A percentile compares a stretch with the other conserved stretches of the same genome.
phyloP scores from a whole-genome alignment of 2,113 vertebrate species.

The Gymnocephalus cernua region DNA sequence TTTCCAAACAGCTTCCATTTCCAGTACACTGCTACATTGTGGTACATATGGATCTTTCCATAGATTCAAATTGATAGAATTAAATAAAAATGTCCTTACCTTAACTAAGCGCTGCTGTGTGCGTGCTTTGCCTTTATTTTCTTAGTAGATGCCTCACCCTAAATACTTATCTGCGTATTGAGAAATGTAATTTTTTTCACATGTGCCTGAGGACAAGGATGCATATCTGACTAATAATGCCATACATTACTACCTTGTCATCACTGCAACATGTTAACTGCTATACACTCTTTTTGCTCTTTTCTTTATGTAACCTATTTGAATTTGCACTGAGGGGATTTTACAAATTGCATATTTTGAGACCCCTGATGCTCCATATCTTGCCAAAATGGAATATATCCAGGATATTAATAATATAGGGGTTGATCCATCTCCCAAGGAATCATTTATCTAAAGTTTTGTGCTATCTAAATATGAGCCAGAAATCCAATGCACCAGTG shows the following conservation, averaged over 20 bases:
- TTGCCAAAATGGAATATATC: constrained; percentile 59
- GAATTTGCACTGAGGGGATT: constrained; percentile 36
- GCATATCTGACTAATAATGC: constrained; percentile 51
- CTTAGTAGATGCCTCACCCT: constrained; percentile 6
- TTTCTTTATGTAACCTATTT: constrained; percentile 44
- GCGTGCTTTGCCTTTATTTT: constrained; percentile 11
- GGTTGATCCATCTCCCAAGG: constrained; percentile 59
- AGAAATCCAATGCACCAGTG: constrained; percentile 71
- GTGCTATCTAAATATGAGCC: constrained; percentile 71
- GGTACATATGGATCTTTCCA: background rate
- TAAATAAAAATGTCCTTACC: background rate
- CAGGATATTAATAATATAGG: constrained; percentile 63
- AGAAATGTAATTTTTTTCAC: constrained; percentile 24
- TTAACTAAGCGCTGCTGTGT: background rate
- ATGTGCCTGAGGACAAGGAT: constrained; percentile 46
- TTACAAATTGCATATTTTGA: constrained; percentile 54
- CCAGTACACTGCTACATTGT: background rate
- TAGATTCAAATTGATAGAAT: background rate
- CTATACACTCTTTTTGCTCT: constrained; percentile 26
- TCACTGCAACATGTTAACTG: constrained; percentile 40
- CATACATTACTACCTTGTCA: constrained; percentile 51
- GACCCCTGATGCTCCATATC: constrained; percentile 48
- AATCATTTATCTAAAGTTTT: constrained; percentile 80
- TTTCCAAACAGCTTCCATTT: background rate
- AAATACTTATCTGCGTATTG: constrained; percentile 5